Base-by-base conservation (phyloP, 2,113 vertebrate species). In the Melanostigma gelatinosum region DNA sequence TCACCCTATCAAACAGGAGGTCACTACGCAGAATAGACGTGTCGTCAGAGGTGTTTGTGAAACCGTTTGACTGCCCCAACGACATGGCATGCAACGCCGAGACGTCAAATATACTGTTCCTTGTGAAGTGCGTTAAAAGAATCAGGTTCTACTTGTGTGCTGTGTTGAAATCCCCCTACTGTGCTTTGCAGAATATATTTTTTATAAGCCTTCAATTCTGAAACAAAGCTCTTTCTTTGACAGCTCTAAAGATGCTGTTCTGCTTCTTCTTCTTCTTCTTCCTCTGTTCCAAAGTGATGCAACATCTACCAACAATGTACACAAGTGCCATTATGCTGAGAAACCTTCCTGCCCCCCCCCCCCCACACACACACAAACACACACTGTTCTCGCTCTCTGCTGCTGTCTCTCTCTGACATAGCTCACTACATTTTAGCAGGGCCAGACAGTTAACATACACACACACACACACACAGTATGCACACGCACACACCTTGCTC, bases 391-490 rank as follows among this genome's bases (percentile, higher is more conserved):
- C 42, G 42, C 58, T 60, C 55, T 48, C 63, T 38, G 64, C 78
- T 13, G 67, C 74, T 89, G 55, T 85, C 86, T 73, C 48, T 82
- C 73, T 73, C 80, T 82, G 82, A 83, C 80, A 85, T 67, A 75
- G 86, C 84, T 89, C 85, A 79, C 87, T 90, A 89, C 79, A 81
- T 79, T 89, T 79, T 89, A 80, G 72, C 64, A 42, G 70, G 60
- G 72, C 77, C 54, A 46, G 40, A 74, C 78, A 58, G 57, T 83
- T 79, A 85, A 64, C 77, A 84, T 18, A 54, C 65, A 42, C 40
- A 72, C 68, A 46, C 44, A 69, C 65, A 52, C 64, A 52, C 48
- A 12, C 15, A 20, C 27, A 24, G 32, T 4, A 34, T 34, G 32
- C 40, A 2, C 62, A 71, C 58, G 61, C 62, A 5, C 63, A 74